Conservation (phyloP, 2,888 invertebrate species). For the Unio delphinus region DNA sequence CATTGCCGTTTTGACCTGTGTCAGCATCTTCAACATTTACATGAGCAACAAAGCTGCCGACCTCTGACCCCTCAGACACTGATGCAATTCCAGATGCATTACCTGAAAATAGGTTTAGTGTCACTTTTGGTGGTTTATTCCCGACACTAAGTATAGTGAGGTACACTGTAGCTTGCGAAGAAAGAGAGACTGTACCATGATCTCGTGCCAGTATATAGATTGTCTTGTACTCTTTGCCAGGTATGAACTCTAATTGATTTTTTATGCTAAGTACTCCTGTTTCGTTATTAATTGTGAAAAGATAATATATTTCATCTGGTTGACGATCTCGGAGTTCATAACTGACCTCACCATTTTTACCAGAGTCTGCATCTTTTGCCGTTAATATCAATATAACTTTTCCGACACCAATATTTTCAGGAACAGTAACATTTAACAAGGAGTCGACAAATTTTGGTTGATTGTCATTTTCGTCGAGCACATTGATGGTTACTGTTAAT, state of each 20-base stretch:
- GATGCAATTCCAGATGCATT: conserved; percentile 26
- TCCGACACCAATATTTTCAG: conserved; percentile 36
- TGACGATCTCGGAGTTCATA: conserved; percentile 67
- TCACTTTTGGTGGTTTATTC: conserved; percentile 88
- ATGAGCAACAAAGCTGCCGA: conserved; percentile 54
- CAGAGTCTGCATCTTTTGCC: conserved; percentile 88
- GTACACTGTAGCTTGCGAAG: conserved; percentile 37
- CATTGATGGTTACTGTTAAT: conserved; percentile 32
- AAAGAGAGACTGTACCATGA: conserved; percentile 27
- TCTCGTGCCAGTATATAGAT: conserved; percentile 43
- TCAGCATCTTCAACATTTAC: conserved; percentile 60
- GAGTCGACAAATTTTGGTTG: conserved; percentile 36
- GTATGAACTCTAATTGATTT: conserved; percentile 33
- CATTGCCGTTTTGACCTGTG: conserved; percentile 51
- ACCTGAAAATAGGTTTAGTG: conserved; percentile 25
- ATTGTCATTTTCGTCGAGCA: conserved; percentile 49
- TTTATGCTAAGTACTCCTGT: conserved; percentile 43
- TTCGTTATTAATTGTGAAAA: conserved; percentile 31
- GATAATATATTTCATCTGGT: conserved; percentile 26
- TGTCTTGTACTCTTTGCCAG: conserved; percentile 22
- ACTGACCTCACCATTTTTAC: conserved; percentile 78
- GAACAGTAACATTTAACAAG: conserved; percentile 28
- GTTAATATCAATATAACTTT: conserved; percentile 74
- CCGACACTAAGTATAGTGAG: conserved; percentile 84
- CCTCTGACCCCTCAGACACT: conserved; percentile 47